Evolutionary conservation across 2,888 invertebrate genomes (phyloP).

Genomic region (Eremobia ochroleuca): DNA sequence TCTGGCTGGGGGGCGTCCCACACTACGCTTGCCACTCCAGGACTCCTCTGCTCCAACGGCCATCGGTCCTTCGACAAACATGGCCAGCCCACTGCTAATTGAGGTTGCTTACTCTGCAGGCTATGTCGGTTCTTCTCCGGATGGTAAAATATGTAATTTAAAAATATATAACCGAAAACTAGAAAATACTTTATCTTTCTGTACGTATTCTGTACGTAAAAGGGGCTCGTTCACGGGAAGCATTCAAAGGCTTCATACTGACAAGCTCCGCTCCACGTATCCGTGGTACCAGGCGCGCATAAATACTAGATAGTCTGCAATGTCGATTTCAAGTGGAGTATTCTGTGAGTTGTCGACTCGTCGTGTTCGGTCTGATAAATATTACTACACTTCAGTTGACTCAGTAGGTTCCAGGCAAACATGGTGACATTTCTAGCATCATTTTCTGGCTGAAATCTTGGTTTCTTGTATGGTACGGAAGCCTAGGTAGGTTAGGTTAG

Average conservation of each 20-base stretch:
- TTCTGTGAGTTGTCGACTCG: neutral
- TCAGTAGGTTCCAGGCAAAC: neutral
- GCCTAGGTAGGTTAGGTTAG: neutral
- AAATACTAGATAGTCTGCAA: slow-evolving; percentile 1
- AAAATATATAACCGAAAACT: too few relatives aligned
- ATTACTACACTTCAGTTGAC: slow-evolving; percentile 4
- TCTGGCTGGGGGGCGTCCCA: too few relatives aligned
- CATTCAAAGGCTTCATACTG: neutral
- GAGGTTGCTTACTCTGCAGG: too few relatives aligned
- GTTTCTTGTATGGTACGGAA: neutral
- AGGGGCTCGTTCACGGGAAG: neutral
- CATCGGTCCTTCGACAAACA: too few relatives aligned
- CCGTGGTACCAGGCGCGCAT: slow-evolving; percentile 11
- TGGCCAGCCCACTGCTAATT: too few relatives aligned
- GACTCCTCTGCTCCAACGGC: too few relatives aligned
- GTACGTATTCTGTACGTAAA: neutral
- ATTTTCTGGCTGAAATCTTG: neutral
- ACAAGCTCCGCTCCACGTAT: slow-evolving; percentile 1
- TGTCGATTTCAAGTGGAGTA: slow-evolving; percentile 11
- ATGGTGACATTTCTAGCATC: slow-evolving; percentile 3
- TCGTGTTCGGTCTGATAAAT: slow-evolving; percentile 1
- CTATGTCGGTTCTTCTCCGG: too few relatives aligned
- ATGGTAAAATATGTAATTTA: too few relatives aligned
- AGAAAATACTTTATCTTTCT: neutral
- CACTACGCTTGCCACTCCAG: too few relatives aligned